Base-by-base conservation (phyloP, 2,888 invertebrate species). In the Adelphocoris suturalis region DNA sequence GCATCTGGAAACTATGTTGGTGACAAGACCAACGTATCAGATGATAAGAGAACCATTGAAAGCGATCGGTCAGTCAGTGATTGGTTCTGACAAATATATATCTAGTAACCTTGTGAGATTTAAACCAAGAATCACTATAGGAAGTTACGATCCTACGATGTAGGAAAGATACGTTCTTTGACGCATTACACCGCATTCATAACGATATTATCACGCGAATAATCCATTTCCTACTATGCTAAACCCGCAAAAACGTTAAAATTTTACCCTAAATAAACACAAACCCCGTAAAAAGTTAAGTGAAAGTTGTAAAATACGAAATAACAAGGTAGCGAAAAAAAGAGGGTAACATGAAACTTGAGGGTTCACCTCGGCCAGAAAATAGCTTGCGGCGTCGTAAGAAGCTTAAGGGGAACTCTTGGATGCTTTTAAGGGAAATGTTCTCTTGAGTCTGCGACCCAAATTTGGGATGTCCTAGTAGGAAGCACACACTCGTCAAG, bases 371-470 rank as follows among this genome's bases (percentile, higher is more conserved):
- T 19, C n/a, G n/a, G 28, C 78, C 46, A 4, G 46, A 80, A 80
- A 80, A 80, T 80, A 28, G 78, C 78, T 80, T 47, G 78, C 78
- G 78, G 78, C 19, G 78, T 16, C 28, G 14, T 80, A 80, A 80
- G 78, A 19, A 80, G 78, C 46, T 80, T 80, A 80, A 13, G 14
- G 13, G 28, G 78, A 3, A 4, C 28, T 78, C 27, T 13, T 13
- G 78, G 78, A 28, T 16, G 78, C 78, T 78, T 78, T 78, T 78
- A 78, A 28, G 78, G 78, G 28, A 78, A 78, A 78, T 46, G 27
- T n/a, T 78, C 78, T 46, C 78, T 78, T 12, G 23, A 23, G 19
- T 12, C 68, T 61, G 61, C 19, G 19, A 19, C 61, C 61, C 61
- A 16, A 61, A 19, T 19, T 16, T 61, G 9, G 19, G 61, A 19